Percentiles rank a stretch among this genome's conserved stretches.
These are phyloP conservation scores for Acipenser ruthenus DNA, from an alignment of 2,797 vertebrate species.

Conservation along the genomic window DNA sequence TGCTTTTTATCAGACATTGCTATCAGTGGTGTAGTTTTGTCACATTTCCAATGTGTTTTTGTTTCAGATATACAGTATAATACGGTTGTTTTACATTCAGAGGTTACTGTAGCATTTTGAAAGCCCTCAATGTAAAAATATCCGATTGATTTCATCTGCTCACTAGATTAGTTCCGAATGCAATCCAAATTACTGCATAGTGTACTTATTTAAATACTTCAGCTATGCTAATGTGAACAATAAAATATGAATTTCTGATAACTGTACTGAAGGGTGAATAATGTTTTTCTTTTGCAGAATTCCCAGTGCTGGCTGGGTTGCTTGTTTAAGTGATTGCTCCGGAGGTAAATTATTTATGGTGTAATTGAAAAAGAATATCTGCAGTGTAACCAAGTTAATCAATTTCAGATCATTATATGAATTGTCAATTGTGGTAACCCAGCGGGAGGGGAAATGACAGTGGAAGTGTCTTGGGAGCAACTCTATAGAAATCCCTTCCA, in stretches of 20 bases:
- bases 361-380: slow-evolving; percentile 68
- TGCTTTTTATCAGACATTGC: no score
- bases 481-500: slow-evolving; percentile 31
- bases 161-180: slow-evolving; percentile 43
- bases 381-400: slow-evolving; percentile 62
- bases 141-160: slow-evolving; percentile 66
- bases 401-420: slow-evolving; percentile 68
- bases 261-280: slow-evolving; percentile 6
- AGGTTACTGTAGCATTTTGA: not conserved
- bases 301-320: slow-evolving; percentile 39
- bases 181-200: slow-evolving; percentile 21
- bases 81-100: not conserved
- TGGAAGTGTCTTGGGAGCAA: slow-evolving; percentile 23
- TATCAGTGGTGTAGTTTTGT: no score
- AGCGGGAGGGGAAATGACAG: slow-evolving; percentile 24
- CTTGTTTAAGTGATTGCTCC: slow-evolving; percentile 33
- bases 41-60: no score
- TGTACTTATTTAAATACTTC: no score
- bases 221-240: no score
- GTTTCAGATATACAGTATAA: no score
- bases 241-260: not conserved
- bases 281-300: slow-evolving; percentile 11
- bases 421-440: slow-evolving; percentile 56
- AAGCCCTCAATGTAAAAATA: slow-evolving; percentile 38
- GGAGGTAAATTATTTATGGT: slow-evolving; percentile 8